Evolutionary conservation across 2,888 invertebrate species (phyloP), one percentile per base, ranked within the genome.

Genomic region (Blomia tropicalis): DNA sequence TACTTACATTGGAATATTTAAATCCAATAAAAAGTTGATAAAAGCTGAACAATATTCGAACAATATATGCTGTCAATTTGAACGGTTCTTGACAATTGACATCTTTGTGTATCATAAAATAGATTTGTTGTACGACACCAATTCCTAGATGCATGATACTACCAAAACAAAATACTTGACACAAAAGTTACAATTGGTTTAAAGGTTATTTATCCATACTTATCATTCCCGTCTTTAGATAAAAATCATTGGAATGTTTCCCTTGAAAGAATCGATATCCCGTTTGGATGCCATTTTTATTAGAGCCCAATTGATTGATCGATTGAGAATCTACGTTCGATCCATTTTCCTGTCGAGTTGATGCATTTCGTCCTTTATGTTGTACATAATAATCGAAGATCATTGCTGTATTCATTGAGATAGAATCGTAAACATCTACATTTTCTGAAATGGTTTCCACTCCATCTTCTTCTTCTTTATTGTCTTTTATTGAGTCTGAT

Each of bases 1-100:
- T 56, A 71, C 76, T 81, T 73, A 86, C 85, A 73, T 85, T 86
- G 2, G 85, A 84, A 72, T 84, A 86, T 72, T 86, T 84, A 72
- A 85, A 86, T 67, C 85, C 81, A 71, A 87, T 85, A 73, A 82
- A 86, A 1, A 87, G 77, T 69, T 85, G 81, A 53, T 83, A 73
- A 72, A 87, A 83, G 43, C 84, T 84, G 73, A 84, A 86, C 23
- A 81, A 70, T 0, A 85, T 83, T 69, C 82, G 82, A 59, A 84
- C 71, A n/a, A 84, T 72, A 66, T 84, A 83, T 32, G 83, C 74
- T 2, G 81, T 74, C 1, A 84, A 76, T n/a, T 63, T 63, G 2
- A 65, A 60, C 1, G 59, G n/a, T 14, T 63, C 59, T 58, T 81
- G 78, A 72, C 85, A 86, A 60, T 79, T 74, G 59, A 78, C 76